Conservation (phyloP, 2,113 vertebrate species). For the Spea multiplicata region DNA sequence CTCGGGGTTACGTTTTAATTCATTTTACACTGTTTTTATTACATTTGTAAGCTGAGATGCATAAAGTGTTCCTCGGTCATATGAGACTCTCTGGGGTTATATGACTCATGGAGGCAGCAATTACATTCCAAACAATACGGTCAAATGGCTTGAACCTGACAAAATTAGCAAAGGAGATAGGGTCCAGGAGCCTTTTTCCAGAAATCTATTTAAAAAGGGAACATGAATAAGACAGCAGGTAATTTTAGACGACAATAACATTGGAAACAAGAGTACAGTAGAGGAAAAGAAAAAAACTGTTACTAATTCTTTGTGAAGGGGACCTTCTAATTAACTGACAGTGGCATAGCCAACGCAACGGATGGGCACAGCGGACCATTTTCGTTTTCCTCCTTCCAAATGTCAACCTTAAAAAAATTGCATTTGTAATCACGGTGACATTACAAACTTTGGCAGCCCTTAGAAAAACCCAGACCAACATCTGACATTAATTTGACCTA, state of each 20-base stretch:
- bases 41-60: slow-evolving; percentile 42
- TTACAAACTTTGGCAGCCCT: slow-evolving; percentile 24
- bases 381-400: slow-evolving; percentile 25
- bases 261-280: slow-evolving; percentile 21
- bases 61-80: slow-evolving; percentile 23
- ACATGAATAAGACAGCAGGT: slow-evolving; percentile 40
- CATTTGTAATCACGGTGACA: slow-evolving; percentile 38
- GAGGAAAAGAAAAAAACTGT: slow-evolving; percentile 23
- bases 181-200: slow-evolving; percentile 34
- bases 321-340: slow-evolving; percentile 39
- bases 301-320: slow-evolving; percentile 36
- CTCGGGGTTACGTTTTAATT: slow-evolving; percentile 35
- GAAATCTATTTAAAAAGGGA: slow-evolving; percentile 37
- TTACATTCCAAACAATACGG: slow-evolving; percentile 39
- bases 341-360: slow-evolving; percentile 19
- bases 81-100: slow-evolving; percentile 36
- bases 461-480: slow-evolving; percentile 27
- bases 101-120: slow-evolving; percentile 41
- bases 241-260: slow-evolving; percentile 43
- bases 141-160: slow-evolving; percentile 42
- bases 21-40: slow-evolving; percentile 45
- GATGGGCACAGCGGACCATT: slow-evolving; percentile 17
- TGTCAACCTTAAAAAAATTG: slow-evolving; percentile 33
- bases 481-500: slow-evolving; percentile 41
- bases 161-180: slow-evolving; percentile 38